These are phyloP conservation scores for Dendrophyllia cribrosa DNA, from an alignment of 64 coral and sea anemone species.

Conservation along the genomic window DNA sequence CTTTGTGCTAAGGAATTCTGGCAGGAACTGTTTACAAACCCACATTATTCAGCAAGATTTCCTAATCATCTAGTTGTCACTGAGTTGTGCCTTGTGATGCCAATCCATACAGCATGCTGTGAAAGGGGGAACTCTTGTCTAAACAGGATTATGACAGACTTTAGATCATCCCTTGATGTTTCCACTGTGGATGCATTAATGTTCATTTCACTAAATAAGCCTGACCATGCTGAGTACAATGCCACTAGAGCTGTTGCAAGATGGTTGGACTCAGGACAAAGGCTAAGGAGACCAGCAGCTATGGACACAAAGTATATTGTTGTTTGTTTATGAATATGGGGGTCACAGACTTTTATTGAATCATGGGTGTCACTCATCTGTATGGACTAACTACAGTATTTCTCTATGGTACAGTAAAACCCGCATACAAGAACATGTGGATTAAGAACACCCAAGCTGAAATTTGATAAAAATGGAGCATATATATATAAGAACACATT, in stretches of 20 bases:
- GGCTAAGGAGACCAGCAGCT: conserved; percentile 27
- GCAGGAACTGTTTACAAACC: conserved; percentile 26
- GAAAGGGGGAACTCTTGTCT: conserved; percentile 55
- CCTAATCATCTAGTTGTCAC: conserved; percentile 45
- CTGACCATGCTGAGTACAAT: conserved; percentile 32
- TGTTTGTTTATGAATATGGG: no score
- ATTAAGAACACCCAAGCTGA: no score
- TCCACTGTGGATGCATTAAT: conserved; percentile 50
- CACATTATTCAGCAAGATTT: conserved; percentile 44
- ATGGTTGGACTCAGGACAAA: conserved; percentile 34
- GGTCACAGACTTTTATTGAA: no score
- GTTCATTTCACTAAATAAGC: conserved; percentile 49
- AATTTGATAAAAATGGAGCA: no score
- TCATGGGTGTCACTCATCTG: no score
- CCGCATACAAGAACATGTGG: no score
- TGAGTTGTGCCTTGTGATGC: conserved; percentile 59
- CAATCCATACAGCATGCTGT: conserved; percentile 46
- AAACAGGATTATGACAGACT: conserved; percentile 45
- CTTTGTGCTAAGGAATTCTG: conserved; percentile 30
- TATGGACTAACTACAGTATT: no score
- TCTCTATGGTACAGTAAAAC: no score
- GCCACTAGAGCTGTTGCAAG: conserved; percentile 29
- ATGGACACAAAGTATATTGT: conserved; percentile 2
- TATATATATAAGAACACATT: conserved; percentile 28
- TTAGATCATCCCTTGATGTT: conserved; percentile 59